phyloP scores from a whole-genome alignment of 2,113 vertebrate species.

The Aegypius monachus region DNA sequence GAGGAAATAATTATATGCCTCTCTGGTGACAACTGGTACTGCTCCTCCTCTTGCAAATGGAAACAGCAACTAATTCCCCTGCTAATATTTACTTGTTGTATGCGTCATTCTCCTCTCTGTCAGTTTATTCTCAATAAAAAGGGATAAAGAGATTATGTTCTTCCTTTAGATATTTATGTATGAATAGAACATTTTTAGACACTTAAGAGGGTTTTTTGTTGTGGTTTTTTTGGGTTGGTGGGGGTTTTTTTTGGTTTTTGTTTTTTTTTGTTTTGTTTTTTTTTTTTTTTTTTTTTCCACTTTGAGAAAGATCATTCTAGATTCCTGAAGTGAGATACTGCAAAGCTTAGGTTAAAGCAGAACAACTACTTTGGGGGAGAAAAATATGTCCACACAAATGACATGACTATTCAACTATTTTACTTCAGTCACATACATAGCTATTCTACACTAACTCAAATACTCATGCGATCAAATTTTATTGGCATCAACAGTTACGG shows the following conservation, averaged over 20 bases:
- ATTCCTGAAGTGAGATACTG: not conserved
- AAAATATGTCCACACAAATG: not conserved
- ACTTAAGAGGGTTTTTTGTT: not conserved
- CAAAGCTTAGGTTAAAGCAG: not conserved
- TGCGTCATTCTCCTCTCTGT: not conserved
- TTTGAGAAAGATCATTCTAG: not conserved
- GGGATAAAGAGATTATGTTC: not conserved
- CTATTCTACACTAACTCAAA: constrained; percentile 16
- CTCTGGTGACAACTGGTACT: not conserved
- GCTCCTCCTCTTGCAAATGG: not conserved
- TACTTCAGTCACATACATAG: constrained; percentile 22
- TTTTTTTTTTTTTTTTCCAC: not conserved
- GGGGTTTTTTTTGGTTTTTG: no score
- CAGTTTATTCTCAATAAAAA: not conserved
- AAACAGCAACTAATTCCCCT: not conserved
- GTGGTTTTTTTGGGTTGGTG: no score
- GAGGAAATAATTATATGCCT: not conserved
- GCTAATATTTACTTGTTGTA: not conserved
- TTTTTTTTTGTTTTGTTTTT: no score
- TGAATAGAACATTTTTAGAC: not conserved
- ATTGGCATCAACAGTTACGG: constrained; percentile 8
- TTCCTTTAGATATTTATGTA: not conserved
- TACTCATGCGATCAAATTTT: constrained; percentile 22
- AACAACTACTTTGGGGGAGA: not conserved
- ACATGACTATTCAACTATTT: not conserved